Evolutionary conservation across 2,113 vertebrate species (phyloP).

Genomic region (Thomomys bottae): DNA sequence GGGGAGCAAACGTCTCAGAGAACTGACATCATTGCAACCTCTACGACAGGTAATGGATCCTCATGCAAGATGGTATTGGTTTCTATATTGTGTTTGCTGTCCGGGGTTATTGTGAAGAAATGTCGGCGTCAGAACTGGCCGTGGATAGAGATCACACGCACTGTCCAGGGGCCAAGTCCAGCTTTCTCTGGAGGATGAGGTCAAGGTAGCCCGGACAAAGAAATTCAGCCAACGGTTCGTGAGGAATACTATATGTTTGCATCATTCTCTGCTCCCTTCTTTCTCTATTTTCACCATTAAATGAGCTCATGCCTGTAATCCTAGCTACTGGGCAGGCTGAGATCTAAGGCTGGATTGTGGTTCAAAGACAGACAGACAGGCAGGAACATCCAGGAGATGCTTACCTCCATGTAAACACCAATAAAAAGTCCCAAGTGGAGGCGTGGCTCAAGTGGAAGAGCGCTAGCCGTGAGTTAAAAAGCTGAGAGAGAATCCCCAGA

Average conservation of each 20-base stretch:
- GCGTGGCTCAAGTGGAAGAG: no score
- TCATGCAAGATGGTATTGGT: no score
- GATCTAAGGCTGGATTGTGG: no score
- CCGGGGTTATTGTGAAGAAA: constrained; percentile 64
- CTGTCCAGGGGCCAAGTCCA: neutral
- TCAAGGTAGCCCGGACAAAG: neutral
- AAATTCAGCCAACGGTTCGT: constrained; percentile 65
- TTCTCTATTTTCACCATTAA: constrained; percentile 38
- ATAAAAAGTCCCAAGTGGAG: no score
- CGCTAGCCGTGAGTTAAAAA: no score
- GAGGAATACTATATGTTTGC: neutral
- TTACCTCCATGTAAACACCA: no score
- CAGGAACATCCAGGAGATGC: no score
- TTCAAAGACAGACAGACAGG: no score
- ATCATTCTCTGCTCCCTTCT: constrained; percentile 22
- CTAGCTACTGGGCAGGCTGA: no score
- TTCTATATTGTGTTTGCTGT: constrained; percentile 68
- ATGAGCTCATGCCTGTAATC: neutral
- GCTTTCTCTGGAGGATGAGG: neutral
- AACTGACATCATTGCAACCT: constrained; percentile 71
- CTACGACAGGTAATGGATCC: no score
- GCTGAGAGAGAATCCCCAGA: no score
- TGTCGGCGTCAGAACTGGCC: constrained; percentile 35
- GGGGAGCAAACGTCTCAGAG: constrained; percentile 78
- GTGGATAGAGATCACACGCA: neutral